Evolutionary conservation across 2,797 vertebrate genomes (phyloP), one percentile per base, ranked within the genome.

Genomic region (Macropodus opercularis): DNA sequence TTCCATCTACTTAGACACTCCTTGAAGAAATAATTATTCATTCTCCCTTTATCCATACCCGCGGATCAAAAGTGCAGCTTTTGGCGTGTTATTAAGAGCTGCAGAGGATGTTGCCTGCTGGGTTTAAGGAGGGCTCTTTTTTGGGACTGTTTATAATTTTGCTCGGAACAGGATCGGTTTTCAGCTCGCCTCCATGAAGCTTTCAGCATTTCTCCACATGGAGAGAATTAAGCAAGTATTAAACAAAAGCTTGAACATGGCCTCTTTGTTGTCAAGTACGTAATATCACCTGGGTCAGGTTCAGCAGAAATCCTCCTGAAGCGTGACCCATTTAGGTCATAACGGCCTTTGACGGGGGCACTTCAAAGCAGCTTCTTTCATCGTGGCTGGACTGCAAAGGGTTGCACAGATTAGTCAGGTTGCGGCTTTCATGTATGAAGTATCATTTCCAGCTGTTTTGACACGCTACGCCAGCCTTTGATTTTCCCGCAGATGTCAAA

Each of bases 21-120:
- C 81, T 83, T 85, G 68, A 85, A 81, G 71, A 86, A 87, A 81
- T 85, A 76, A 85, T 83, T 77, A 86, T 81, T 85, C 50, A 62
- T 57, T 85, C 85, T 80, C 69, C 42, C 55, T 79, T 83, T 56
- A 61, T 70, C 63, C 59, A 69, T 32, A 66, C 56, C 51, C 53
- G 3, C 2, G 23, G 79, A 87, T 84, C 72, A 83, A 77, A 87
- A 77, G 77, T 72, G 54, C 67, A 52, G 79, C 72, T 77, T 84
- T 86, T 79, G 70, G 62, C 57, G 2, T 58, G 83, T 85, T 79
- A 80, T 82, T 87, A 78, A 85, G 84, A 86, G 57, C 77, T 72
- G 59, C 55, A 50, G 54, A 54, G 58, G 50, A 71, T 1, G 21
- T 68, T 46, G 57, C 59, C 64, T 68, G 53, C 56, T 77, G 77